phyloP scores from a whole-genome alignment of 2,797 vertebrate genomes.

The Nyctibius grandis region DNA sequence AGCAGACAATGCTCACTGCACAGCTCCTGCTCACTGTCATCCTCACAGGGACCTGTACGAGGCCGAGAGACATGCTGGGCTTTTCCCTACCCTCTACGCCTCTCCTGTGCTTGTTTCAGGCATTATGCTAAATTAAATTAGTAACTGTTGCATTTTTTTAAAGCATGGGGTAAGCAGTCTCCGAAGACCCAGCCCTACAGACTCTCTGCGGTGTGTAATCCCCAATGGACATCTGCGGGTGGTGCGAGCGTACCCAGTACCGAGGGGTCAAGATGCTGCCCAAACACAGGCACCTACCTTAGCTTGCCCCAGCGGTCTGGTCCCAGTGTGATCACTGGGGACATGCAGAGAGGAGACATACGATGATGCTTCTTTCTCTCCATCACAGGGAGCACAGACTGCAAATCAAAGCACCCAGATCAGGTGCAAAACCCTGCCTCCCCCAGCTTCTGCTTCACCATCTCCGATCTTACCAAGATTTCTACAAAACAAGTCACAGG shows the following conservation, averaged over 20 bases:
- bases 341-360: rapidly evolving
- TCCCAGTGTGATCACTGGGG: neutral
- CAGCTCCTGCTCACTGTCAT: neutral
- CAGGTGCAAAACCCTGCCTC: neutral
- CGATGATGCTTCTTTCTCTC: neutral
- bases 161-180: neutral
- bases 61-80: rapidly evolving
- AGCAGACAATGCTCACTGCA: neutral
- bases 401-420: neutral
- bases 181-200: neutral
- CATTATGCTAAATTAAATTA: neutral
- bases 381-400: neutral
- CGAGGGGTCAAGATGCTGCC: rapidly evolving
- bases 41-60: rapidly evolving
- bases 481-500: neutral
- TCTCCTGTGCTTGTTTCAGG: neutral
- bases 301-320: neutral
- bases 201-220: neutral
- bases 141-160: neutral
- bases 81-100: neutral
- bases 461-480: neutral
- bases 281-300: neutral
- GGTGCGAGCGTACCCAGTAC: neutral
- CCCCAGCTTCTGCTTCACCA: neutral
- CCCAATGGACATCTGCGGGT: neutral